These are phyloP conservation scores for Anseranas semipalmata DNA, from an alignment of 2,113 vertebrate species.

Conservation along the genomic window DNA sequence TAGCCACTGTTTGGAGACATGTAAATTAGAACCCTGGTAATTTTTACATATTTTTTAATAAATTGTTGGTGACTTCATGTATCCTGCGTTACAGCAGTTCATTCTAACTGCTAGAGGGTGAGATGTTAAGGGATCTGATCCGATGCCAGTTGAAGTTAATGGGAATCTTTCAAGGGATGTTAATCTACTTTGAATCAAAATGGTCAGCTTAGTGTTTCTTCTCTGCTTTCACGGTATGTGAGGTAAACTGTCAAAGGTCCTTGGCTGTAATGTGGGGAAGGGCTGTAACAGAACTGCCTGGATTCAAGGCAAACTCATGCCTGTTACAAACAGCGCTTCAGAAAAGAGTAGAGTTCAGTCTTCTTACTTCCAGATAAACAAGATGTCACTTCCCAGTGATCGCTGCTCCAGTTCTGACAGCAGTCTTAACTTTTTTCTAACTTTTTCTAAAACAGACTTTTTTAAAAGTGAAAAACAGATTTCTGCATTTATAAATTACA, in stretches of 20 bases:
- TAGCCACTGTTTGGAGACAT: not conserved
- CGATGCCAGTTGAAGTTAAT: not conserved
- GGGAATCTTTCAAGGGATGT: not conserved
- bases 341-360: not conserved
- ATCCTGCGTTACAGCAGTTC: not conserved
- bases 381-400: not conserved
- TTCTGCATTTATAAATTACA: slow-evolving; percentile 65
- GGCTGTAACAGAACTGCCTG: not conserved
- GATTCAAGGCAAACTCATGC: not conserved
- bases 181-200: not conserved
- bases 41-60: not conserved
- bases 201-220: not conserved
- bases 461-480: slow-evolving; percentile 63
- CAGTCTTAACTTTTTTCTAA: slow-evolving; percentile 52
- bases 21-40: not conserved
- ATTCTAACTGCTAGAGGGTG: not conserved
- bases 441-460: not conserved
- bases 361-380: not conserved
- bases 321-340: not conserved
- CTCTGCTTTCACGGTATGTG: not conserved
- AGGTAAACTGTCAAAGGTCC: not conserved
- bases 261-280: not conserved
- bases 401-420: slow-evolving; percentile 50
- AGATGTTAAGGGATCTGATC: not conserved
- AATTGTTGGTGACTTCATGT: no score